Base-by-base conservation (phyloP, 2,113 vertebrate species). In the Bettongia penicillata region DNA sequence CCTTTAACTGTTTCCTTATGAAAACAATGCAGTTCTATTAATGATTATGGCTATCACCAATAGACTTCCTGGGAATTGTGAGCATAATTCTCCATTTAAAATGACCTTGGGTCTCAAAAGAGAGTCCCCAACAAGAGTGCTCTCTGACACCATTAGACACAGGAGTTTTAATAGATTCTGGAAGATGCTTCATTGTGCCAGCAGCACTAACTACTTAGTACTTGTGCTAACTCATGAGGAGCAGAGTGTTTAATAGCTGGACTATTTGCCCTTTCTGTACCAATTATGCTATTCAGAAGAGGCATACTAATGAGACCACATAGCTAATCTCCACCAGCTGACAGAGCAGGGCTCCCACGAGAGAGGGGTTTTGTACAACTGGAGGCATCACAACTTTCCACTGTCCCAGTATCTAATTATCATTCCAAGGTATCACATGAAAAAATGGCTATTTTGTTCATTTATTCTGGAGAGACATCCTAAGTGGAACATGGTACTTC, bases 291-390 rank as follows among this genome's bases (percentile, higher is more conserved):
- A 68, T 37, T 68, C 61, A 68, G 61, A 68, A 16, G 0, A 68
- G 31, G 61, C 11, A 68, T 28, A 68, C 61, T 68, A 11, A 14
- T 68, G 3, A 68, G 3, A 14, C 31, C 61, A 68, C 61, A 37
- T 68, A 31, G 61, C 0, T 68, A 68, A 68, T 37, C 61, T 68
- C 49, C 47, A 47, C 61, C 7, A 0, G 51, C 48, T 91, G 57
- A 92, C 8, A 8, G 51, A 61, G 49, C 19, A 68, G 50, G 43
- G 14, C 24, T 52, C 68, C 61, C 53, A 51, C 7, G 9, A 28
- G 53, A 57, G 28, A 94, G 23, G 51, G 51, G 28, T 49, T 92
- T 96, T 94, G 91, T 92, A 95, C 94, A 93, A 92, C 37, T 14
- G 7, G 53, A 14, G 48, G 37, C 91, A 49, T 90, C 84, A 4